Evolutionary conservation across 2,797 vertebrate species (phyloP).

Genomic region (Phalanger gymnotis): DNA sequence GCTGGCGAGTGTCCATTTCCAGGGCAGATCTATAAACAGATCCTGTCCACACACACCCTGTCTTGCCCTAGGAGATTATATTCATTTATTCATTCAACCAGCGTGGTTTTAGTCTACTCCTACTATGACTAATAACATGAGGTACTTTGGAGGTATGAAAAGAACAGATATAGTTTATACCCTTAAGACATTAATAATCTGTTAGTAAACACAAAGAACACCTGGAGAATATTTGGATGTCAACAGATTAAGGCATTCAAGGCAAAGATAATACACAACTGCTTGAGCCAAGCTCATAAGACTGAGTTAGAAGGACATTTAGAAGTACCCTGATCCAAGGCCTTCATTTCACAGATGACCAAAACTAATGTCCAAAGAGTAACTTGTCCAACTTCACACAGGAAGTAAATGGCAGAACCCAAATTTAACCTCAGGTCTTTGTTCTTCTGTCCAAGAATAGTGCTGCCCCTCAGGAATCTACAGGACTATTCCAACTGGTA

Average conservation of each 20-base stretch:
- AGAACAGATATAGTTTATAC: neutral
- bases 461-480: neutral
- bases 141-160: neutral
- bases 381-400: neutral
- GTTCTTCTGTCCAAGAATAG: neutral
- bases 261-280: neutral
- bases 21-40: neutral
- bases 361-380: neutral
- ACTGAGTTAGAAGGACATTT: neutral
- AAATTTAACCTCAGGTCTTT: neutral
- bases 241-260: neutral
- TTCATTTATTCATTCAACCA: neutral
- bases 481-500: neutral
- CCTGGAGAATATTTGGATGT: neutral
- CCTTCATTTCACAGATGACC: neutral
- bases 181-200: neutral
- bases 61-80: neutral
- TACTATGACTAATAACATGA: neutral
- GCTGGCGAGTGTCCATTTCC: neutral
- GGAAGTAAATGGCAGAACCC: neutral
- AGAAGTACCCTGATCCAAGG: neutral
- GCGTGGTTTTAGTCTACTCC: neutral
- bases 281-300: neutral
- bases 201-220: neutral
- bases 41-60: neutral